Conservation (phyloP, 2,888 invertebrate genomes). For the Pterostichus niger region DNA sequence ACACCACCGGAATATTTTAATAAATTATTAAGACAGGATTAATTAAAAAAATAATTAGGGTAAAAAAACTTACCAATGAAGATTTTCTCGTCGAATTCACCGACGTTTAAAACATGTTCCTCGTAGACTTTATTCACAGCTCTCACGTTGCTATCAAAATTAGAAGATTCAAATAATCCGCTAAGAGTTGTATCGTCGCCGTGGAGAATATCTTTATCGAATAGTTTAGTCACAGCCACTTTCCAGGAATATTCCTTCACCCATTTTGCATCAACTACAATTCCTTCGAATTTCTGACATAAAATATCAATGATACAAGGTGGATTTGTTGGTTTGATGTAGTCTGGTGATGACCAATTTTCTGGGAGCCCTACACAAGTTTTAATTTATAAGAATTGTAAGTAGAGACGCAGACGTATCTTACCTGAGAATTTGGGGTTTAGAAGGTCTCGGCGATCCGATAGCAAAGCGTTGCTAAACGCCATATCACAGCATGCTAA, state of each 20-base stretch:
- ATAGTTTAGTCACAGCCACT: slow-evolving; percentile 87
- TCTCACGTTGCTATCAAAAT: slow-evolving; percentile 92
- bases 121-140: slow-evolving; percentile 93
- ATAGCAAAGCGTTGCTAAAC: slow-evolving; percentile 90
- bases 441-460: slow-evolving; percentile 90
- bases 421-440: slow-evolving; percentile 90
- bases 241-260: slow-evolving; percentile 94
- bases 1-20: slow-evolving; percentile 18
- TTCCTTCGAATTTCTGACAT: slow-evolving; percentile 89
- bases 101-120: slow-evolving; percentile 92
- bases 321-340: slow-evolving; percentile 81
- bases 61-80: slow-evolving; percentile 85
- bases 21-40: not conserved
- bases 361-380: slow-evolving; percentile 82
- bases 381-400: too few relatives aligned
- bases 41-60: slow-evolving; percentile 20
- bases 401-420: slow-evolving; percentile 56
- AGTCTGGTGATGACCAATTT: slow-evolving; percentile 82
- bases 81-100: slow-evolving; percentile 98
- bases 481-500: slow-evolving; percentile 95
- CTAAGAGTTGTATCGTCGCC: slow-evolving; percentile 85
- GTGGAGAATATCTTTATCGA: slow-evolving; percentile 86
- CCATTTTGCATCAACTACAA: slow-evolving; percentile 92
- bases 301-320: slow-evolving; percentile 91
- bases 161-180: slow-evolving; percentile 87